Conservation (phyloP, 2,113 vertebrate species). For the Coptodon bakossiorum region DNA sequence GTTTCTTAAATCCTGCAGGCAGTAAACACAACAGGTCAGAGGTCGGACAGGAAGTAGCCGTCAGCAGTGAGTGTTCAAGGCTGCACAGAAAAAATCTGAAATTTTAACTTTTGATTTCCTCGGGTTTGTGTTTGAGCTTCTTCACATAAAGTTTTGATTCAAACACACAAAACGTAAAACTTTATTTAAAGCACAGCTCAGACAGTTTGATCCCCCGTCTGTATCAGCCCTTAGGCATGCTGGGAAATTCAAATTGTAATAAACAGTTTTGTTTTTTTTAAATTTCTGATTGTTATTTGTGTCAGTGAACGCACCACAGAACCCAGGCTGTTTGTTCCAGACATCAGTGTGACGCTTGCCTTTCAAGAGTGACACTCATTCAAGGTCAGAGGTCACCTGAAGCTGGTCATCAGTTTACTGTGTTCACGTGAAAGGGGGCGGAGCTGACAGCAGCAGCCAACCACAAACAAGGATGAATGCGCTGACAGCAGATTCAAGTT, state of each 20-base stretch:
- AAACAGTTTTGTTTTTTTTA: not conserved
- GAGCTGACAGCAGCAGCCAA: too few species aligned
- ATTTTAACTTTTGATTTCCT: not conserved
- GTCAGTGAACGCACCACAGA: not conserved
- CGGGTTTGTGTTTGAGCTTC: not conserved
- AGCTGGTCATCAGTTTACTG: too few species aligned
- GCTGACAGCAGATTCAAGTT: too few species aligned
- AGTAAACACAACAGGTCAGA: not conserved
- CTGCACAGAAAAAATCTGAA: not conserved
- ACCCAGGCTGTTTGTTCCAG: not conserved
- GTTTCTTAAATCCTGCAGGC: not conserved
- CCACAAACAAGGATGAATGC: too few species aligned
- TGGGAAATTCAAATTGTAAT: slow-evolving; percentile 15
- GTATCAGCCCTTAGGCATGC: not conserved
- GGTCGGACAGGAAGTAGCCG: not conserved
- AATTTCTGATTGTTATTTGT: not conserved
- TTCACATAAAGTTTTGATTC: not conserved
- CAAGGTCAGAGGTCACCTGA: not conserved
- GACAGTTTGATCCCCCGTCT: not conserved
- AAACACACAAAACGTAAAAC: not conserved
- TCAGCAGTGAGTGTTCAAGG: not conserved
- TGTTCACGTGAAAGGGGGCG: too few species aligned
- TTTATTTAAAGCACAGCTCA: not conserved
- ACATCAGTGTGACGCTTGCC: not conserved
- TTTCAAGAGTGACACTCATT: not conserved